Evolutionary conservation across 1,140 invertebrate species (phyloP).

Genomic region (Amyelois transitella): DNA sequence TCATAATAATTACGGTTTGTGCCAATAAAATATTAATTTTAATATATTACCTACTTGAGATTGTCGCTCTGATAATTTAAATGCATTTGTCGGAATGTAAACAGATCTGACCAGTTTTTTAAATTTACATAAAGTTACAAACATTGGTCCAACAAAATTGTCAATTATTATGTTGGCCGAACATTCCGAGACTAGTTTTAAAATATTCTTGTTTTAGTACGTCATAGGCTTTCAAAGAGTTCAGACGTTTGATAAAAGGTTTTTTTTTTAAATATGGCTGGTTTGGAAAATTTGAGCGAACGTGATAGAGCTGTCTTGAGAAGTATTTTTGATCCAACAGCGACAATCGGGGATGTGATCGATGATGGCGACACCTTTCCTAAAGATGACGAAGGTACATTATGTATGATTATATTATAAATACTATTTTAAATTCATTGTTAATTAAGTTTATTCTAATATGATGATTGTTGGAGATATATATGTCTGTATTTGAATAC

Average conservation of each 20-base stretch:
- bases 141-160: neutral
- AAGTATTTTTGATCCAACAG: constrained; percentile 75
- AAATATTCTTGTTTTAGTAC: neutral
- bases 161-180: neutral
- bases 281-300: constrained; percentile 64
- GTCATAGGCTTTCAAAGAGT: neutral
- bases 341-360: constrained; percentile 66
- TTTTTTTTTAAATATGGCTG: constrained; percentile 25
- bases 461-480: too few species aligned
- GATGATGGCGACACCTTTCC: constrained; percentile 52
- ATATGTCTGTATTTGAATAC: too few species aligned
- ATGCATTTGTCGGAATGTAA: neutral
- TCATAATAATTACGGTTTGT: neutral
- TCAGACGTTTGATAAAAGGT: neutral
- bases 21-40: neutral
- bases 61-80: constrained; percentile 9
- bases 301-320: constrained; percentile 72
- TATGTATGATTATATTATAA: neutral
- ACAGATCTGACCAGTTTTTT: constrained; percentile 3
- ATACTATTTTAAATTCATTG: neutral
- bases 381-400: constrained; percentile 41
- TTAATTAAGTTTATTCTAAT: constrained; percentile 15
- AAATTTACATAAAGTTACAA: constrained; percentile 4
- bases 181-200: neutral
- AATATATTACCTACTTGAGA: neutral